phyloP scores from a whole-genome alignment of 2,113 vertebrate genomes.

The Procavia capensis region DNA sequence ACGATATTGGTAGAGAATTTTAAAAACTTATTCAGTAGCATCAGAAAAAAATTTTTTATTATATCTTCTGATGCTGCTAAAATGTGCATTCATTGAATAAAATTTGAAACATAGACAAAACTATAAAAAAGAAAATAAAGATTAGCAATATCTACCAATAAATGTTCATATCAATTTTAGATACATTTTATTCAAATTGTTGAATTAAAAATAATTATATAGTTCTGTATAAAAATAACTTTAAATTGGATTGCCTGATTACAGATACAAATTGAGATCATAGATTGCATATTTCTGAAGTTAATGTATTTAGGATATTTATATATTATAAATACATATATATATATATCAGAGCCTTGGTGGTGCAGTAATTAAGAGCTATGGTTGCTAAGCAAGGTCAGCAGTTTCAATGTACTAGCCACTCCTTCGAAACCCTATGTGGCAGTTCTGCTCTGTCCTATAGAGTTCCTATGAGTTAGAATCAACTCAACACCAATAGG shows the following conservation, averaged over 20 bases:
- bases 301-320: not conserved
- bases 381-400: too few species aligned
- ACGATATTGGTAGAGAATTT: not conserved
- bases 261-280: conserved; percentile 8
- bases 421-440: too few species aligned
- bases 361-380: too few species aligned
- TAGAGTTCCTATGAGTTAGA: too few species aligned
- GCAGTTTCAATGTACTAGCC: too few species aligned
- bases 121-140: not conserved
- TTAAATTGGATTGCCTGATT: not conserved
- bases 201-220: not conserved
- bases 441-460: too few species aligned
- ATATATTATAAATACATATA: too few species aligned
- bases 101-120: conserved; percentile 1
- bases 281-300: not conserved
- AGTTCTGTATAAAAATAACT: not conserved
- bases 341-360: too few species aligned
- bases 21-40: not conserved
- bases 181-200: not conserved
- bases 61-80: not conserved
- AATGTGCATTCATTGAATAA: not conserved
- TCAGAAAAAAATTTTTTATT: not conserved
- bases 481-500: too few species aligned
- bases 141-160: not conserved
- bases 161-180: not conserved